Conservation (phyloP, 2,113 vertebrate species). For the Pantherophis guttatus region DNA sequence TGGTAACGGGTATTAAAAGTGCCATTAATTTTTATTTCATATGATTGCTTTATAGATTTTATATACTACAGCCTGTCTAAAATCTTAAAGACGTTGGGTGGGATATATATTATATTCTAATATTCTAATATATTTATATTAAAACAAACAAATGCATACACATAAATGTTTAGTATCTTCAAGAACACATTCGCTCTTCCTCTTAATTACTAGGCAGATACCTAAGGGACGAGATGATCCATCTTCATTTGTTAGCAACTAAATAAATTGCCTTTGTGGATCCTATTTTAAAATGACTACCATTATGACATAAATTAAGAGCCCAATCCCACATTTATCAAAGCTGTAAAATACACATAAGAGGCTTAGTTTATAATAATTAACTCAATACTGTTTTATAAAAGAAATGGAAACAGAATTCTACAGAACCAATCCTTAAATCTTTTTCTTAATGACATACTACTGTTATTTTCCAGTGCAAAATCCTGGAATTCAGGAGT, state of each 20-base stretch:
- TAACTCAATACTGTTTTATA: background rate
- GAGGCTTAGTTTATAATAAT: background rate
- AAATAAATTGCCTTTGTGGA: background rate
- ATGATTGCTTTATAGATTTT: background rate
- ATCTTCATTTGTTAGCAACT: background rate
- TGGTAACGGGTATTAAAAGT: background rate
- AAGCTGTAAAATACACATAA: background rate
- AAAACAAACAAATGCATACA: background rate
- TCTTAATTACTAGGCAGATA: background rate
- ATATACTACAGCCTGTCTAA: background rate
- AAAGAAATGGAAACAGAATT: background rate
- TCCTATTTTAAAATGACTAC: background rate
- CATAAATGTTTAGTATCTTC: background rate
- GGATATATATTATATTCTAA: background rate
- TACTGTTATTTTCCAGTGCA: background rate
- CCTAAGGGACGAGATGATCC: background rate
- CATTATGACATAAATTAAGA: background rate
- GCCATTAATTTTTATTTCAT: background rate
- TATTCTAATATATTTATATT: background rate
- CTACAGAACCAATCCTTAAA: background rate
- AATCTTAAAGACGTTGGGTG: background rate
- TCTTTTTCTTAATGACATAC: background rate
- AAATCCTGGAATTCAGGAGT: background rate
- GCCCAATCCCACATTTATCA: background rate
- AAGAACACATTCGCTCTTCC: background rate